Conservation (phyloP, 2,888 invertebrate genomes). For the Taphrorychus bicolor region DNA sequence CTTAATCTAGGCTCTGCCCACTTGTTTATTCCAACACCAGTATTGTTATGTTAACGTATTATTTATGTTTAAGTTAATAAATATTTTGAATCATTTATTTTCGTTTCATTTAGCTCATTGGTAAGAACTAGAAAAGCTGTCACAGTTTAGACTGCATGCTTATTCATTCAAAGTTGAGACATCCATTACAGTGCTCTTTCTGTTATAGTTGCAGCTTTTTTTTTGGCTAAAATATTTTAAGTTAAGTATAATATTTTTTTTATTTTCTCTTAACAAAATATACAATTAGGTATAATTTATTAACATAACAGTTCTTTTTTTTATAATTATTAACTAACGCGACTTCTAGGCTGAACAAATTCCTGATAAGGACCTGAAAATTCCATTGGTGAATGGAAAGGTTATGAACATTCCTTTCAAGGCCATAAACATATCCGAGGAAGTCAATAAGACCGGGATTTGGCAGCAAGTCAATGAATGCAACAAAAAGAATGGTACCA, state of each 20-base stretch:
- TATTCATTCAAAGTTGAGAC: too few relatives aligned
- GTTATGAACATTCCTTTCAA: constrained; percentile 85
- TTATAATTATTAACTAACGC: background rate
- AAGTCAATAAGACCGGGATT: constrained; percentile 90
- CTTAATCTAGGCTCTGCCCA: background rate
- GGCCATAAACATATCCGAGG: constrained; percentile 90
- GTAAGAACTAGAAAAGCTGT: background rate
- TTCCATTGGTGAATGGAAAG: constrained; percentile 87
- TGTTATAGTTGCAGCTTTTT: background rate
- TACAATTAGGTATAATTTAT: background rate
- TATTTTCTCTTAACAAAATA: too few relatives aligned
- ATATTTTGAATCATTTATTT: background rate
- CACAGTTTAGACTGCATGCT: background rate
- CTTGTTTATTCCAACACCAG: background rate
- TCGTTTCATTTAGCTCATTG: background rate
- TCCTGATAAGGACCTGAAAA: constrained; percentile 73
- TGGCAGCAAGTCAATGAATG: constrained; percentile 90
- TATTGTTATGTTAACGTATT: background rate
- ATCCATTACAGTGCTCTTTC: background rate
- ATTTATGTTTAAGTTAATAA: background rate
- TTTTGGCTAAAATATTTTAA: background rate
- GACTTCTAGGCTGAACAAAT: constrained; percentile 35
- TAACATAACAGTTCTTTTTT: too few relatives aligned
- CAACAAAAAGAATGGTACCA: constrained; percentile 59
- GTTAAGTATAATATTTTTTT: constrained; percentile 3